Base-by-base conservation (phyloP, 1,140 invertebrate genomes). In the Pachyrhynchus sulphureomaculatus region DNA sequence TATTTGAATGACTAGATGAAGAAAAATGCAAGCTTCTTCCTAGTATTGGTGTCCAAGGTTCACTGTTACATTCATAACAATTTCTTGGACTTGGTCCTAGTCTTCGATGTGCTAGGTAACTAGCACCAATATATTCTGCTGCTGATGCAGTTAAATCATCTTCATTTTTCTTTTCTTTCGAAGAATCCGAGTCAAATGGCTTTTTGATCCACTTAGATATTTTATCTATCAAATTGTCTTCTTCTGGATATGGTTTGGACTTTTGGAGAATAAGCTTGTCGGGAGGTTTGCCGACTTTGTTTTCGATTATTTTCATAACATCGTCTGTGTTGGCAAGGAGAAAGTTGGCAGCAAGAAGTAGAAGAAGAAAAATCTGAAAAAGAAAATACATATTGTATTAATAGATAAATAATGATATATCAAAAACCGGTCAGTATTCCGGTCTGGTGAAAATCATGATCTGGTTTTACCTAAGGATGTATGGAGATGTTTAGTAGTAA, bases 21-120 rank as follows among this genome's bases (percentile, higher is more conserved):
- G 48, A 24, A 24, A 63, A 63, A 15, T 57, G 17, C 23, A 64
- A 42, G 60, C 63, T 74, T 74, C 69, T 74, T 65, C 45, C 76
- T 39, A 81, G 77, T 65, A 92, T 83, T 2, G 89, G 89, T 61
- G 89, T 83, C 89, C 89, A 92, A 51, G 89, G 89, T 61, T 84
- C 81, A 65, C 83, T 82, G 74, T 91, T 90, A 69, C 89, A 92
- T 8, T 36, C 47, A 15, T 61, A 53, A 37, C 58, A 61, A 26
- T n/a, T 53, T 23, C 47, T 41, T 15, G 26, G 13, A 15, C 42
- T 33, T n/a, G 24, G 23, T 15, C 20, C 21, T 33, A 44, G 17
- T 15, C 17, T 12, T 39, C 4, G 18, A 20, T 56, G 63, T 8
- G 64, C 49, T 1, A 49, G 26, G 26, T 66, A 62, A 18, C 44